Evolutionary conservation across 2,888 invertebrate genomes (phyloP).

Genomic region (Calameuta idolon): DNA sequence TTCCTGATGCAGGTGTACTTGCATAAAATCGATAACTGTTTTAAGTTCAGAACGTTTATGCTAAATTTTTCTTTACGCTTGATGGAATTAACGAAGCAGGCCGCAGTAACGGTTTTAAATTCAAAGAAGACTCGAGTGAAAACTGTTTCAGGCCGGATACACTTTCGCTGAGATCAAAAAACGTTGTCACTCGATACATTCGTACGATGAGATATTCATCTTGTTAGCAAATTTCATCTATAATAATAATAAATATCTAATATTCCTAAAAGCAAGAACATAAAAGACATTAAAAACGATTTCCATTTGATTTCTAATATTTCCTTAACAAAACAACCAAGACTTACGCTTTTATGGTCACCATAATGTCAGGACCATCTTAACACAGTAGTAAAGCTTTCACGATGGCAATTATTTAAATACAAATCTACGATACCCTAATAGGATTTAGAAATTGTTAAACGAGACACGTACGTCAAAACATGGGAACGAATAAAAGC

Average conservation of each 20-base stretch:
- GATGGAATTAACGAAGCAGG: neutral
- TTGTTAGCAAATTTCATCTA: neutral
- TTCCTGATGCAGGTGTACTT: neutral
- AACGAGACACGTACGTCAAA: neutral
- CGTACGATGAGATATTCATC: neutral
- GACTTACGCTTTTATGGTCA: neutral
- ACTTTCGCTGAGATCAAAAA: neutral
- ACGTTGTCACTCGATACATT: neutral
- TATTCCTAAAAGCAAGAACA: neutral
- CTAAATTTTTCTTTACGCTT: neutral
- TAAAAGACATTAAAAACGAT: neutral
- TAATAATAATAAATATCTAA: neutral
- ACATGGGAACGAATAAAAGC: neutral
- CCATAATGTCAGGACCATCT: neutral
- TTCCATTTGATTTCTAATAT: neutral
- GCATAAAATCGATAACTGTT: neutral
- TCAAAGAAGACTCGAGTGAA: neutral
- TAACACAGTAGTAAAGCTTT: neutral
- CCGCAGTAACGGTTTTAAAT: neutral
- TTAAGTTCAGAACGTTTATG: neutral
- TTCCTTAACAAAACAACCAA: neutral
- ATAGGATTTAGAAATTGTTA: neutral
- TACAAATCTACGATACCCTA: neutral
- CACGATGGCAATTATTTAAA: neutral
- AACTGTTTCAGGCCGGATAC: neutral